Base-by-base conservation (phyloP, 2,797 vertebrate species). In the Aphelocoma californica region DNA sequence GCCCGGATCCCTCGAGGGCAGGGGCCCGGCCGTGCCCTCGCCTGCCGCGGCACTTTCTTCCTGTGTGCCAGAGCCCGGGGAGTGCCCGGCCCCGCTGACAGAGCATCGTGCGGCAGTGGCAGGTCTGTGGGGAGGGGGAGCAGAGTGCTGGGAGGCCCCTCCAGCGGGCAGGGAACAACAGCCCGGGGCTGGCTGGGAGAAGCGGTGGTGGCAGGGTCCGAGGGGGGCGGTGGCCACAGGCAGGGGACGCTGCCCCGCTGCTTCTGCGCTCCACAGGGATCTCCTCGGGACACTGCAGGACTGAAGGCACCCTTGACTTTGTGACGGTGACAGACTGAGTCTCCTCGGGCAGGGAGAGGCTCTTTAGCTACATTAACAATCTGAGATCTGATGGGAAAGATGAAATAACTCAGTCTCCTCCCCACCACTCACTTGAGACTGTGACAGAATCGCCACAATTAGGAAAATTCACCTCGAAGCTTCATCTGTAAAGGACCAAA, bases 401-500 rank as follows among this genome's bases (percentile, higher is more conserved):
- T 58, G 79, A 95, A 97, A 82, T 88, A 95, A 93, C 85, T 98
- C 95, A 73, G 96, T 98, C 98, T 98, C 97, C 95, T 97, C 88
- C 83, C 97, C 94, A 95, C 96, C 97, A 61, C 97, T 98, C 97
- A 95, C 97, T 97, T 58, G 97, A 97, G 98, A 98, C 97, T 97
- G 94, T 94, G 93, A 97, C 98, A 98, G 96, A 92, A 97, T 94
- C 94, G 97, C 96, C 95, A 97, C 97, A 96, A 98, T 98, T 98
- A 98, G 97, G 97, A 97, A 97, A 98, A 98, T 97, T 97, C 96
- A 77, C 97, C 69, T 88, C 34, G 94, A 98, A 98, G 98, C 96
- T 96, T 97, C 97, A 72, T 98, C 98, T 98, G 98, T 98, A 98
- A 98, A 95, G 95, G 96, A 96, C 77, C 94, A 94, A 97, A 97